These are phyloP conservation scores for Phyllopteryx taeniolatus DNA, from an alignment of 2,113 vertebrate species.

Conservation along the genomic window DNA sequence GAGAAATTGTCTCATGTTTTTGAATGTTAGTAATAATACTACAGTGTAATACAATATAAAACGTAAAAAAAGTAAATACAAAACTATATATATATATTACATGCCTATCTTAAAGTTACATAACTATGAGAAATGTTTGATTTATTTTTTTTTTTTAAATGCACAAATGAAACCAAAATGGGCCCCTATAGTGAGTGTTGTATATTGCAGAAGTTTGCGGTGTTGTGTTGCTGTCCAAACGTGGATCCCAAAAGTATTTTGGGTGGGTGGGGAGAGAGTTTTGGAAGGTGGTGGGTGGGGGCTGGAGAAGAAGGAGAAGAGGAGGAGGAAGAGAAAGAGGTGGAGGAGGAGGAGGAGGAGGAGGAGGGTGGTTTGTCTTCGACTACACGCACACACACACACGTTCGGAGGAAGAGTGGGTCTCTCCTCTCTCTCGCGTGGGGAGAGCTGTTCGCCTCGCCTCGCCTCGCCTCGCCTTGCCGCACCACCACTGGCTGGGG, in stretches of 20 bases:
- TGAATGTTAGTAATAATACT: no score
- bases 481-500: conserved; percentile 89
- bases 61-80: no score
- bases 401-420: conserved; percentile 65
- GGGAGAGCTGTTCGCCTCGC: conserved; percentile 65
- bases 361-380: not conserved
- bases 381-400: not conserved
- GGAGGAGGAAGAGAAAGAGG: not conserved
- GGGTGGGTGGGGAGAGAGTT: conserved; percentile 6
- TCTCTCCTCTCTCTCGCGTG: conserved; percentile 80
- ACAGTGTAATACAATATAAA: no score
- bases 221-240: conserved; percentile 7
- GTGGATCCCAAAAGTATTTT: conserved; percentile 6
- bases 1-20: no score
- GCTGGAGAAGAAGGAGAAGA: not conserved
- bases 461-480: not conserved
- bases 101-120: no score
- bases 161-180: no score
- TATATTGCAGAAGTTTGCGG: not conserved
- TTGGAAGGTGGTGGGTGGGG: not conserved
- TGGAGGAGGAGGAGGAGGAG: not conserved
- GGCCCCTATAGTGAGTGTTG: not conserved
- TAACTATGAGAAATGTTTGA: no score
- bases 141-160: no score
- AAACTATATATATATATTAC: no score